Evolutionary conservation across 2,797 vertebrate genomes (phyloP).

Genomic region (Crax fasciolata): DNA sequence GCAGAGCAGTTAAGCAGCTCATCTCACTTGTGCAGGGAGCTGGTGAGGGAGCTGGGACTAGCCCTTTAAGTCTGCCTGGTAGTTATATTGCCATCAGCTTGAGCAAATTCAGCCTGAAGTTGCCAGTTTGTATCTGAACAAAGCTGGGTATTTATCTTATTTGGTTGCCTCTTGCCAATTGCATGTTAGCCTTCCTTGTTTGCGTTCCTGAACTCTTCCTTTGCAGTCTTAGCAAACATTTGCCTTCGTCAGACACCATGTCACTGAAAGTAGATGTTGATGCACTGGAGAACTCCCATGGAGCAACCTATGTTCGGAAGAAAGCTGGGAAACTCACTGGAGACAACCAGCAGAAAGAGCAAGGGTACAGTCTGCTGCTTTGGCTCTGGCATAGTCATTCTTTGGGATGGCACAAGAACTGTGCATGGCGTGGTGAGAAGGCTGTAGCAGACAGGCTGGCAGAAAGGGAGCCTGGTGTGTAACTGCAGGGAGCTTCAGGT

Average conservation of each 20-base stretch:
- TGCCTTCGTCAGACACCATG: conserved; percentile 94
- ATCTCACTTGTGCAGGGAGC: neutral
- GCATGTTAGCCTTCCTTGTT: neutral
- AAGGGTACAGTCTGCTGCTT: conserved; percentile 82
- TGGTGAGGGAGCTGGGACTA: neutral
- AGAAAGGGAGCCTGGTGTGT: neutral
- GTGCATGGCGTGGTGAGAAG: neutral
- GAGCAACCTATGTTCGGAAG: conserved; percentile 94
- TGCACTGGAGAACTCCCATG: conserved; percentile 96
- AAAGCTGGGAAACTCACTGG: conserved; percentile 92
- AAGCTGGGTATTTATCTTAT: neutral
- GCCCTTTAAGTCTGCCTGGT: neutral
- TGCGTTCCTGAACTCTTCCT: conserved; percentile 74
- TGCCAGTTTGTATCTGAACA: neutral
- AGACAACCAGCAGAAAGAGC: conserved; percentile 91
- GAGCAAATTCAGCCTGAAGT: neutral
- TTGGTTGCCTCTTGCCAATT: neutral
- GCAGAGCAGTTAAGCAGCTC: neutral
- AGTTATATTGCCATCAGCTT: neutral
- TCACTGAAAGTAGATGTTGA: conserved; percentile 96
- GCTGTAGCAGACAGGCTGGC: neutral
- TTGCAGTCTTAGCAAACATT: conserved; percentile 94
- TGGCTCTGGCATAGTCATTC: neutral
- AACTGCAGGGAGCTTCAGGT: neutral
- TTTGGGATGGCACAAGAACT: neutral